Conservation (phyloP, 2,113 vertebrate species). For the Fregetta grallaria region DNA sequence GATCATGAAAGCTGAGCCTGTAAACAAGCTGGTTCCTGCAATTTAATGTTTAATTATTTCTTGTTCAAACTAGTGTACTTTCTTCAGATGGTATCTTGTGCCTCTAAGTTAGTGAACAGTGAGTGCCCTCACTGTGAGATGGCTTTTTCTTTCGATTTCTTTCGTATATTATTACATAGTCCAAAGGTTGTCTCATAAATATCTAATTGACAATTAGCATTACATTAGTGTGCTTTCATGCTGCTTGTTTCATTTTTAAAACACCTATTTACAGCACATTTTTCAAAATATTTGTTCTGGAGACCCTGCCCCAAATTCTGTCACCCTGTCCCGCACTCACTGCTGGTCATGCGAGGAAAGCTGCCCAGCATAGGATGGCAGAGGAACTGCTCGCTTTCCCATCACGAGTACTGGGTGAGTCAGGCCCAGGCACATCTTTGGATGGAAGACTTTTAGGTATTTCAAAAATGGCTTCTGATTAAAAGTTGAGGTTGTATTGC, state of each 20-base stretch:
- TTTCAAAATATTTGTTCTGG: background rate
- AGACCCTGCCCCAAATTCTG: background rate
- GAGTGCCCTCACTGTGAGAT: background rate
- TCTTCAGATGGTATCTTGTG: background rate
- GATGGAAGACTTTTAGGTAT: background rate
- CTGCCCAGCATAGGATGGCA: background rate
- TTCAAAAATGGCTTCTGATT: background rate
- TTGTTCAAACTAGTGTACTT: background rate
- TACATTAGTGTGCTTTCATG: background rate
- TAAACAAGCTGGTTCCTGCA: background rate
- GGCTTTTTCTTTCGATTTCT: background rate
- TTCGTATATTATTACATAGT: background rate
- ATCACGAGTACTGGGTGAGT: rapidly evolving
- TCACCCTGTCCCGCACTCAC: background rate
- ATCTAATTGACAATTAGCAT: background rate
- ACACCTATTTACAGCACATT: background rate
- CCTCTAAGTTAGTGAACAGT: background rate
- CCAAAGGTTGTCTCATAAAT: background rate
- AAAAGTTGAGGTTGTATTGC: background rate
- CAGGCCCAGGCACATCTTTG: background rate
- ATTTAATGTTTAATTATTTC: slow-evolving; percentile 13
- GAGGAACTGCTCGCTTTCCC: background rate
- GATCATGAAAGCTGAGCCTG: background rate
- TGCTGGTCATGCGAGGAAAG: background rate
- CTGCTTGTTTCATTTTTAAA: background rate